These are phyloP conservation scores for Amphimedon queenslandica DNA, from an alignment of 37 sponge, comb jelly and placozoan genomes.

Conservation along the genomic window DNA sequence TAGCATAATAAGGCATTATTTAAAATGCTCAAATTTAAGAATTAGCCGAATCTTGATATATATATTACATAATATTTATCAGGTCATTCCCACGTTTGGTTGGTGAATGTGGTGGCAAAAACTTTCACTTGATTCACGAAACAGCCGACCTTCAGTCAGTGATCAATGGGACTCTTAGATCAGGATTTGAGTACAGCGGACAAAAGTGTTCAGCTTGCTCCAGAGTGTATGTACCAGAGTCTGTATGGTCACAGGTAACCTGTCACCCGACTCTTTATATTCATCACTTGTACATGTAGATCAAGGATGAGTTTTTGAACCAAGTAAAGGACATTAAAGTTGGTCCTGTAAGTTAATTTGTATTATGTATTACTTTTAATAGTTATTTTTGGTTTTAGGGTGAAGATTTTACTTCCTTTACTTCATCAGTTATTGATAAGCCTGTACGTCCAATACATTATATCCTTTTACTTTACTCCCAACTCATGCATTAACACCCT, in stretches of 20 bases:
- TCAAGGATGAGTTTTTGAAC: constrained; percentile 66
- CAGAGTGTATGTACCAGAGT: constrained; percentile 87
- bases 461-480: too few species aligned
- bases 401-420: constrained; percentile 85
- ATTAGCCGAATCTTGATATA: not conserved
- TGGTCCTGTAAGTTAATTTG: constrained; percentile 50
- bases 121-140: constrained; percentile 89
- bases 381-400: constrained; percentile 20
- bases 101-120: constrained; percentile 96
- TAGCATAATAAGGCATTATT: too few species aligned
- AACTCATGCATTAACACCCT: too few species aligned
- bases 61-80: not conserved
- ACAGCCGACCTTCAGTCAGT: constrained; percentile 75
- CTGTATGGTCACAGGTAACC: constrained; percentile 82
- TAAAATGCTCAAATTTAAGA: too few species aligned
- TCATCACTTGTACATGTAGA: constrained; percentile 27
- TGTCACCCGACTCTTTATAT: not conserved
- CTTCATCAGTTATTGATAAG: constrained; percentile 91
- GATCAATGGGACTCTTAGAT: constrained; percentile 66
- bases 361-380: not conserved
- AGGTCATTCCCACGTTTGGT: constrained; percentile 5
- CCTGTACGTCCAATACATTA: constrained; percentile 45
- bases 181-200: constrained; percentile 95
- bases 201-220: constrained; percentile 97
- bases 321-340: constrained; percentile 62